phyloP scores from a whole-genome alignment of 2,888 invertebrate species.

The Lampropteryx suffumata region DNA sequence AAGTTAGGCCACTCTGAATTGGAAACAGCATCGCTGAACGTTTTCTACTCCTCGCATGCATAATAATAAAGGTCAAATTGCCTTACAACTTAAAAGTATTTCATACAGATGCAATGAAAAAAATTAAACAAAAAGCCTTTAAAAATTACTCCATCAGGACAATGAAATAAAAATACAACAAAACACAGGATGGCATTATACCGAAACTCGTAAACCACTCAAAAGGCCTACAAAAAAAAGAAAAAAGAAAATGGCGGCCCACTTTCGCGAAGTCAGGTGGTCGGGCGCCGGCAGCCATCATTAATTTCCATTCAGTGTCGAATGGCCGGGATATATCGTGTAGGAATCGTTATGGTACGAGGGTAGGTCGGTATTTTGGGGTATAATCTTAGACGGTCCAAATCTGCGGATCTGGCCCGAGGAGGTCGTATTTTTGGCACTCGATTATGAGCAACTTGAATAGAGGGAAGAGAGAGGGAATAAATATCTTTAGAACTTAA shows the following conservation, averaged over 20 bases:
- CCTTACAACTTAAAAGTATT: neutral
- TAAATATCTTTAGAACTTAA: too few relatives aligned
- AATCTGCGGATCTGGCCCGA: conserved; percentile 10
- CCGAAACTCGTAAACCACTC: conserved; percentile 53
- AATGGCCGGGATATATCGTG: conserved; percentile 38
- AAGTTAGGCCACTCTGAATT: too few relatives aligned
- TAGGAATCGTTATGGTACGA: conserved; percentile 31
- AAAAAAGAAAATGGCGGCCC: conserved; percentile 56
- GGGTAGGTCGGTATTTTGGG: conserved; percentile 27
- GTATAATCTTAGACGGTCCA: conserved; percentile 27
- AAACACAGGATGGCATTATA: conserved; percentile 45
- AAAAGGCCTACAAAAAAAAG: conserved; percentile 51
- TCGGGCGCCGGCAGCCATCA: conserved; percentile 60
- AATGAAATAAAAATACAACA: conserved; percentile 30
- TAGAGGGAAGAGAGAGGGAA: too few relatives aligned
- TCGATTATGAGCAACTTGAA: neutral
- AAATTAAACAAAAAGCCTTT: conserved; percentile 18
- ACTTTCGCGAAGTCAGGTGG: conserved; percentile 72
- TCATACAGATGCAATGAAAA: too few relatives aligned
- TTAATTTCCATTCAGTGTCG: conserved; percentile 76
- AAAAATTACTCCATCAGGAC: conserved; percentile 34
- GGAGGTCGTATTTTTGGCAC: conserved; percentile 18
- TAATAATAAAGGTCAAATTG: too few relatives aligned
- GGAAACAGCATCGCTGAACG: too few relatives aligned
- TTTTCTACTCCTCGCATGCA: too few relatives aligned